Base-by-base conservation (phyloP, 2,797 vertebrate genomes). In the Phataginus tricuspis region DNA sequence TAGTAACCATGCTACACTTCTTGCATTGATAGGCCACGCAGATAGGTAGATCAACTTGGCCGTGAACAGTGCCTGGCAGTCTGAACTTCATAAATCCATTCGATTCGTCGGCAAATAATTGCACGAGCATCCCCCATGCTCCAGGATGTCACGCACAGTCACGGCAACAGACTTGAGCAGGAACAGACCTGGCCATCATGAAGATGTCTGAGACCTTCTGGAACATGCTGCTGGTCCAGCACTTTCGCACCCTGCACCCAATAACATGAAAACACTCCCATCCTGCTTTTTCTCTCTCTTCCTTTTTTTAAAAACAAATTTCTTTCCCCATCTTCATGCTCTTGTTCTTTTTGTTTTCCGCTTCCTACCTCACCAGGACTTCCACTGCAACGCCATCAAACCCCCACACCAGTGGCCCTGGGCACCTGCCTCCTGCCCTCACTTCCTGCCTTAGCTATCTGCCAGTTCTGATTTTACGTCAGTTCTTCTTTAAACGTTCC, bases 391-490 rank as follows among this genome's bases (percentile, higher is more conserved):
- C 11, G 57, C 49, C 55, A 5, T 49, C 57, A 15, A 37, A 49
- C 19, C 4, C 25, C 8, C 23, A 13, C 82, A 29, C 42, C 21
- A 64, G 37, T 0, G 12, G 3, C 16, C 18, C 49, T 12, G 25
- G 3, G 21, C 2, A 11, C 57, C 23, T 1, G 10, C 4, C 25
- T 75, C 27, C n/a, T 49, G 25, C 16, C 23, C 42, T 31, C 12
- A n/a, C 51, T 37, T 78, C 5, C 23, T 13, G 64, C 37, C 19
- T 19, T n/a, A 5, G 19, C 4, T 9, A 2, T 6, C 15, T 86
- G 39, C 45, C 45, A 45, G 45, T 77, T 86, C 68, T 92, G 25
- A 68, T 87, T 78, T 96, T 64, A 63, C 66, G 51, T 90, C 53
- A 77, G 68, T 37, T 79, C 8, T 61, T 72, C 49, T 82, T 64